Evolutionary conservation across 2,797 vertebrate species (phyloP), one percentile per base, ranked within the genome.

Genomic region (Geotrypetes seraphini): DNA sequence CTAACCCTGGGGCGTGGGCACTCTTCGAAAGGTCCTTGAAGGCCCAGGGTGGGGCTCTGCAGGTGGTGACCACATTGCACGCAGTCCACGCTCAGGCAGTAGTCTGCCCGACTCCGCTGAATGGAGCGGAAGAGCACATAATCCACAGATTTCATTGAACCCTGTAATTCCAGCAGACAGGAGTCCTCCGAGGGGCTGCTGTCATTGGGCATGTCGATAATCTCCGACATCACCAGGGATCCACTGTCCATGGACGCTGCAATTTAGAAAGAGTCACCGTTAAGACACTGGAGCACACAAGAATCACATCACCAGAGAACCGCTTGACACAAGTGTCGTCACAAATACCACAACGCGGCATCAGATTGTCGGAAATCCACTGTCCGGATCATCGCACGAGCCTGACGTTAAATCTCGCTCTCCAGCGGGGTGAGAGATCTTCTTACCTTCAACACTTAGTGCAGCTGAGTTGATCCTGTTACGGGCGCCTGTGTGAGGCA

Each of bases 161-260:
- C 81, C 37, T 81, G 82, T 15, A 89, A 77, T 66, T 95, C 95
- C 79, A 97, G 63, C 57, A 98, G 77, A 55, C 91, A 95, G 0
- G 92, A 97, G 68, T 97, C 93, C 61, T 98, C 95, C 0, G 95
- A 97, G 0, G 91, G 92, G 38, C 92, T 97, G 36, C 90, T 96
- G 65, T 96, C 92, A 5, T 92, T 92, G 0, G 92, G 85, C 53
- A 96, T 88, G 74, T 91, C 92, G 35, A 94, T 82, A 20, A 92
- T 91, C 70, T 92, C 92, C 0, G 90, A 94, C 84, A 96, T 89
- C 51, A 92, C 63, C 56, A 97, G 74, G 37, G 90, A 95, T 10
- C 86, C 89, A 12, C 92, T 96, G 76, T 95, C 93, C 88, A 94
- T 89, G 33, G 93, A 97, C 23, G 90, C 92, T 87, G 63, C n/a